These are phyloP conservation scores for Triplophysa tibetana DNA, from an alignment of 2,113 vertebrate genomes.

Conservation along the genomic window DNA sequence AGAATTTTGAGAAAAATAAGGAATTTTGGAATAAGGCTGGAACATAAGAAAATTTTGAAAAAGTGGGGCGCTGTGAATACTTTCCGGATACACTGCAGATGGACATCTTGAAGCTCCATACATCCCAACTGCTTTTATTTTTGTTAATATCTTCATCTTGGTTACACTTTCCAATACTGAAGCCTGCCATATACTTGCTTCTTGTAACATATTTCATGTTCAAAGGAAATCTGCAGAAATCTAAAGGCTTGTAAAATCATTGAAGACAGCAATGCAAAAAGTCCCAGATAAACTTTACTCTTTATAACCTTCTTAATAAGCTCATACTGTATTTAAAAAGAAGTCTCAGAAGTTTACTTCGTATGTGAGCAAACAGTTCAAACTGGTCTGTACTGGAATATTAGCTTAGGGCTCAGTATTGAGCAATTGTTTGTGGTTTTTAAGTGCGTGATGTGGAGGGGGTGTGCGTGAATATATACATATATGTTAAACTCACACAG, in stretches of 20 bases:
- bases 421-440: conserved; percentile 24
- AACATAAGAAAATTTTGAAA: no score
- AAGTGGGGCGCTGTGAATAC: no score
- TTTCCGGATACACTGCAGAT: no score
- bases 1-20: no score
- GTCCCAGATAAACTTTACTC: not conserved
- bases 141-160: no score
- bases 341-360: not conserved
- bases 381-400: conserved; percentile 40
- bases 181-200: not conserved
- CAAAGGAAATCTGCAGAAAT: not conserved
- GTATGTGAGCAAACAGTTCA: conserved; percentile 22
- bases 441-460: not conserved
- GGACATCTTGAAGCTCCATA: no score
- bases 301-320: not conserved
- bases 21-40: no score
- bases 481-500: conserved; percentile 78
- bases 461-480: not conserved
- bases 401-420: conserved; percentile 24
- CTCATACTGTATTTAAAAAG: conserved; percentile 3
- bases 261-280: no score
- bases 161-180: not conserved
- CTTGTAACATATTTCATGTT: conserved; percentile 4
- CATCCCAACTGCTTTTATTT: no score
- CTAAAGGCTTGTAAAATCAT: no score